Conservation (phyloP, 1,140 invertebrate genomes). For the Drosophila obscura region DNA sequence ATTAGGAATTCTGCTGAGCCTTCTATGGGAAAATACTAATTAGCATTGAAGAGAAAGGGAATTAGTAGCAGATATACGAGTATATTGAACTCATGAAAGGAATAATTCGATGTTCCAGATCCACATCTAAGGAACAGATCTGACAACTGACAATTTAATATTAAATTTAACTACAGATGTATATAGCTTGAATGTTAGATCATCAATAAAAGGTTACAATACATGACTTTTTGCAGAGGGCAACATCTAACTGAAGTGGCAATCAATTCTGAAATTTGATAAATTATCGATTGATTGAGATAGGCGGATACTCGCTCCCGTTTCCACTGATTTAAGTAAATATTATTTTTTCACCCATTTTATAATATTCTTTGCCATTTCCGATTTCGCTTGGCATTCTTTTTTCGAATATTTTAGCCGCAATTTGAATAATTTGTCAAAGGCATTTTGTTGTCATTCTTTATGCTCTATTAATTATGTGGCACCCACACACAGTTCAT, state of each 20-base stretch:
- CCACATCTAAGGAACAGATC: no score
- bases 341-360: slow-evolving; percentile 44
- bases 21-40: no score
- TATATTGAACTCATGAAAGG: no score
- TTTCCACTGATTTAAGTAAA: slow-evolving; percentile 22
- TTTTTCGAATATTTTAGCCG: slow-evolving; percentile 59
- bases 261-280: slow-evolving; percentile 18
- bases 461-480: slow-evolving; percentile 76
- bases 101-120: no score
- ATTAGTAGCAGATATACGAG: no score
- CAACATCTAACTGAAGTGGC: slow-evolving; percentile 5
- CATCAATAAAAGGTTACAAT: not conserved
- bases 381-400: slow-evolving; percentile 19
- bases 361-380: slow-evolving; percentile 38
- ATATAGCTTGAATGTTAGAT: no score
- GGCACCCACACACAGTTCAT: slow-evolving; percentile 38
- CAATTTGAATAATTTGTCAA: slow-evolving; percentile 64
- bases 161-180: no score
- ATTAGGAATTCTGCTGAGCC: no score
- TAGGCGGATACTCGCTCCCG: not conserved
- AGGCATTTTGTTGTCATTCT: slow-evolving; percentile 59
- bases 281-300: slow-evolving; percentile 32
- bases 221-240: not conserved
- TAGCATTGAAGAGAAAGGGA: no score
- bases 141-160: no score